phyloP scores from a whole-genome alignment of 1,140 invertebrate species.

The Phymorhynchus buccinoides region DNA sequence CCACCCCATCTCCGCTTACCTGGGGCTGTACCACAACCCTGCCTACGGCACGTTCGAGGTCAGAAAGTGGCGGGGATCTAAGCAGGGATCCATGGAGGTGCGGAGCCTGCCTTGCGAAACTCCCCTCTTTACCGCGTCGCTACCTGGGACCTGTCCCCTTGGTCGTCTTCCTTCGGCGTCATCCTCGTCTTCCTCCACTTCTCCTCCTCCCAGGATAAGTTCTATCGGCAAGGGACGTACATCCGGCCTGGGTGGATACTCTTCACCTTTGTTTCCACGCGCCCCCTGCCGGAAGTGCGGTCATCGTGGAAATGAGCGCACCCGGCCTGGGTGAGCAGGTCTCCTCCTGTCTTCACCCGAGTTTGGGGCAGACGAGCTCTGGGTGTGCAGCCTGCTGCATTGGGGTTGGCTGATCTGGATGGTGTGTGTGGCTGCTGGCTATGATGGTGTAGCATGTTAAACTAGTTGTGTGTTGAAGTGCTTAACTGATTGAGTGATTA shows the following conservation, averaged over 20 bases:
- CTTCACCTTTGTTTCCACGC: constrained; percentile 40
- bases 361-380: background rate
- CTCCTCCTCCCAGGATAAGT: constrained; percentile 19
- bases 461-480: too few species aligned
- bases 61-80: background rate
- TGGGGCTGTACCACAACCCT: constrained; percentile 39
- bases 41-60: constrained; percentile 27
- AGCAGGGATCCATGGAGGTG: background rate
- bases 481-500: too few species aligned
- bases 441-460: too few species aligned
- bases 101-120: background rate
- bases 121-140: constrained; percentile 45
- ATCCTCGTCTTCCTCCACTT: background rate
- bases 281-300: background rate
- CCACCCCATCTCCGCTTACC: constrained; percentile 35
- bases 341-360: constrained; percentile 44
- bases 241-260: constrained; percentile 33
- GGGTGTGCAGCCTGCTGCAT: background rate
- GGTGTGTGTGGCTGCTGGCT: too few species aligned
- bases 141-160: constrained; percentile 46
- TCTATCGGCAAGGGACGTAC: constrained; percentile 46
- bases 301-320: constrained; percentile 31
- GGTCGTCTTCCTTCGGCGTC: background rate
- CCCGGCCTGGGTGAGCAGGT: constrained; percentile 35
- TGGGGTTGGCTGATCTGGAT: background rate